Evolutionary conservation across 1,140 invertebrate species (phyloP), one percentile per base, ranked within the genome.

Genomic region (Drosophila yakuba): DNA sequence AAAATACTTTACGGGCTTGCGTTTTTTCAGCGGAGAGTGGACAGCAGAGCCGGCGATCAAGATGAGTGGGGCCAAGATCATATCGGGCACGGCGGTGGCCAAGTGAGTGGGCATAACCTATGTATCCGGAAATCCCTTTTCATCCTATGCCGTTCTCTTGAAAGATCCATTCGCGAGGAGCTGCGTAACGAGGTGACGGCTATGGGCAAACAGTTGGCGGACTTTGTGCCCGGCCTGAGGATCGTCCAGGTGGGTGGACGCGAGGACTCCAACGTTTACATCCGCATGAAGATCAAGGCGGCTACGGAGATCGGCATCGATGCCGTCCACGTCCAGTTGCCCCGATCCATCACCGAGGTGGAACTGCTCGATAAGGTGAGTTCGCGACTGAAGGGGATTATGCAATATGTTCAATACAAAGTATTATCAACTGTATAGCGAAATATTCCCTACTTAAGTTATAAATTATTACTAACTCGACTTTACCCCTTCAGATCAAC

Each of bases 181-280:
- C 92, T 99, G 38, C 93, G 94, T 15, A 91, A 93, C 75, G 95
- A 97, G 90, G 96, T 98, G 6, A 78, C 76, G 6, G 89, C 93
- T 28, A 85, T 98, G 43, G 94, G 94, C 56, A 62, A 94, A 45
- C 93, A 93, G 68, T 36, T 74, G n/a, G 93, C 96, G 1, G 93
- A 93, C 48, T 98, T 96, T 90, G 86, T 92, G 60, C 97, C 97
- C 0, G 95, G 96, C 3, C 93, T 99, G 55, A 95, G 96, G 4
- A 97, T 98, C 68, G 95, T 97, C 6, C 97, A 97, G 93, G 98
- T 99, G 41, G 99, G 99, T 2, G 96, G 95, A 2, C 94, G 98
- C 8, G 97, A 98, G 92, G 99, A 99, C 93, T 99, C 98, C n/a
- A 99, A 99, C 94, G 98, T 99, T 7, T 99, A 99, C 92, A 99